Percentiles rank a stretch among this genome's conserved stretches.
Evolutionary conservation across 2,113 vertebrate species (phyloP).

Genomic region (Epinephelus lanceolatus): DNA sequence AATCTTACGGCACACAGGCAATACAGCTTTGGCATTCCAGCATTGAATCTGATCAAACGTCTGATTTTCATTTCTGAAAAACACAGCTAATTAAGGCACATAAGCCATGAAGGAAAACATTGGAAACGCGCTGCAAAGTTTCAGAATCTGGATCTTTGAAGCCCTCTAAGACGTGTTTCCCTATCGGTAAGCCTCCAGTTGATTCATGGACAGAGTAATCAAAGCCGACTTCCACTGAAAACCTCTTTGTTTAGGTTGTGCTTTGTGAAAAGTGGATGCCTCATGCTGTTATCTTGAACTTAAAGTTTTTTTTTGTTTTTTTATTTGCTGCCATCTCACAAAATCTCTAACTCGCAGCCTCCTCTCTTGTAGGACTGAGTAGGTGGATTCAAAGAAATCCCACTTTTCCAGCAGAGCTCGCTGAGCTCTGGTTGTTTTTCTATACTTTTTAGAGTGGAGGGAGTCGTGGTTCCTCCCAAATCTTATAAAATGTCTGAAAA

Average conservation of each 20-base stretch:
- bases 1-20: background rate
- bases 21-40: background rate
- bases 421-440: slow-evolving; percentile 19
- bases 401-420: slow-evolving; percentile 12
- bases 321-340: slow-evolving; percentile 21
- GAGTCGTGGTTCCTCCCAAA: slow-evolving; percentile 12
- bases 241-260: slow-evolving; percentile 27
- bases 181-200: background rate
- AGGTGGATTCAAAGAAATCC: slow-evolving; percentile 49
- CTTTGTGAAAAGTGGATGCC: slow-evolving; percentile 14
- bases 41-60: slow-evolving; percentile 9
- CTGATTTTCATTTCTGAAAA: background rate
- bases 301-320: slow-evolving; percentile 37
- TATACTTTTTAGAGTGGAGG: slow-evolving; percentile 15
- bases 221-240: slow-evolving; percentile 28
- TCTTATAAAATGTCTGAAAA: background rate
- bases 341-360: slow-evolving; percentile 9
- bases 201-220: slow-evolving; percentile 27
- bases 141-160: background rate
- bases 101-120: background rate
- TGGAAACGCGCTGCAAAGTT: background rate
- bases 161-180: background rate
- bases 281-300: slow-evolving; percentile 26
- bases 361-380: slow-evolving; percentile 33
- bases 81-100: slow-evolving; percentile 2